phyloP scores from a whole-genome alignment of 2,113 vertebrate species.

The Nipponia nippon region DNA sequence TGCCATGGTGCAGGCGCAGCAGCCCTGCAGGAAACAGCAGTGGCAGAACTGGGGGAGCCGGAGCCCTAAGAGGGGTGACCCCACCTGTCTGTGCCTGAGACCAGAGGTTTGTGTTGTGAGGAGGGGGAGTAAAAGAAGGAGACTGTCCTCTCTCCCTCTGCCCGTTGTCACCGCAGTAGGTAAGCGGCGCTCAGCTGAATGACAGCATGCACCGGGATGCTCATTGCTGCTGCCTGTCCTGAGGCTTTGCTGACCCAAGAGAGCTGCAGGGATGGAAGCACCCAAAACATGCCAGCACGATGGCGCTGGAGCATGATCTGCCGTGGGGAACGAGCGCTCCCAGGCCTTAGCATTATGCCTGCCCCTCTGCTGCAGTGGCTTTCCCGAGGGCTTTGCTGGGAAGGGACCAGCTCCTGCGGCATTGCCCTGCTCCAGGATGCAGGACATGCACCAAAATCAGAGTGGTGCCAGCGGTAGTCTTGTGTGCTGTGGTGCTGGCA shows the following conservation, averaged over 20 bases:
- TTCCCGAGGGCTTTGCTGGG: background rate
- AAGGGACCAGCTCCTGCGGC: background rate
- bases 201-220: fast-evolving
- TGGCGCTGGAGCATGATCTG: background rate
- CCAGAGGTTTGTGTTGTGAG: background rate
- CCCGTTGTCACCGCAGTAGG: background rate
- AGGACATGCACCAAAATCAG: fast-evolving
- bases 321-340: fast-evolving
- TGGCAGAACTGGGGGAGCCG: background rate
- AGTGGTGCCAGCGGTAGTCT: background rate
- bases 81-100: background rate
- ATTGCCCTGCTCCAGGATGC: fast-evolving
- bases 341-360: background rate
- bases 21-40: background rate
- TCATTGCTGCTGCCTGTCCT: background rate
- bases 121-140: background rate
- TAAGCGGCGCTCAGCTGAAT: fast-evolving
- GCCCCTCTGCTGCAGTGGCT: background rate
- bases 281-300: fast-evolving
- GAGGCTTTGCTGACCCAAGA: background rate
- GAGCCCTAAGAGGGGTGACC: background rate
- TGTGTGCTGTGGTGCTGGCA: background rate
- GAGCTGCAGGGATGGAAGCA: background rate
- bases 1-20: background rate
- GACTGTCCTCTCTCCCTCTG: background rate